Conservation (phyloP, 2,797 vertebrate species). For the Micrastur ruficollis region DNA sequence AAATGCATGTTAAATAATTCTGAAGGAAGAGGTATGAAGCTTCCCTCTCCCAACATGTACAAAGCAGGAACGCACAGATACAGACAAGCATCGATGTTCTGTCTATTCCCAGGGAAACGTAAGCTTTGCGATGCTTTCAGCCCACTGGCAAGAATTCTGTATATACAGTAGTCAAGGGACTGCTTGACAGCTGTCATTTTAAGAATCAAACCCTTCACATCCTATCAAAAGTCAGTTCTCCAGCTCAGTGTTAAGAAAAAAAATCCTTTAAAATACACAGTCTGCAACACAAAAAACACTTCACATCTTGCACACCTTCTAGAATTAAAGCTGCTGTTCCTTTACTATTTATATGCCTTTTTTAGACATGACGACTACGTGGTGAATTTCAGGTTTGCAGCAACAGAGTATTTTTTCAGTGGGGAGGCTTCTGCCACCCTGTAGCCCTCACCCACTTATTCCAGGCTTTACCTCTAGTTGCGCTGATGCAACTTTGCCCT, state of each 20-base stretch:
- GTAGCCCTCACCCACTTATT: not conserved
- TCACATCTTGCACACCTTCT: not conserved
- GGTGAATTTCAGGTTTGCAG: not conserved
- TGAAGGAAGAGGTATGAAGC: not conserved
- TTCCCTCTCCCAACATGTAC: rapidly evolving
- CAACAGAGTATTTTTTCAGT: not conserved
- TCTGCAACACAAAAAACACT: not conserved
- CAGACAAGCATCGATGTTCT: not conserved
- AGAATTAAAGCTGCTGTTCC: not conserved
- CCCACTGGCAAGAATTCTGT: not conserved
- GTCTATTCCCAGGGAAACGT: not conserved
- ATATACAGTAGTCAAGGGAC: not conserved
- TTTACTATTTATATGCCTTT: not conserved
- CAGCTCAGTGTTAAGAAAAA: not conserved
- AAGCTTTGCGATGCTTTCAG: not conserved
- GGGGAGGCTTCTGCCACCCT: not conserved
- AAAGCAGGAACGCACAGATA: not conserved
- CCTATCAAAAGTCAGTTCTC: not conserved
- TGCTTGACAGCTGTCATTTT: not conserved
- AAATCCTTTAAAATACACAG: not conserved
- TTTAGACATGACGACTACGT: not conserved
- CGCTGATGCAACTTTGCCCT: not conserved
- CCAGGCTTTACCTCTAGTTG: not conserved
- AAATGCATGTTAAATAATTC: not conserved
- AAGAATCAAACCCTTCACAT: not conserved